A percentile compares a stretch with the other conserved stretches of the same genome.
Evolutionary conservation across 2,888 invertebrate genomes (phyloP).

Genomic region (Clanis bilineata): DNA sequence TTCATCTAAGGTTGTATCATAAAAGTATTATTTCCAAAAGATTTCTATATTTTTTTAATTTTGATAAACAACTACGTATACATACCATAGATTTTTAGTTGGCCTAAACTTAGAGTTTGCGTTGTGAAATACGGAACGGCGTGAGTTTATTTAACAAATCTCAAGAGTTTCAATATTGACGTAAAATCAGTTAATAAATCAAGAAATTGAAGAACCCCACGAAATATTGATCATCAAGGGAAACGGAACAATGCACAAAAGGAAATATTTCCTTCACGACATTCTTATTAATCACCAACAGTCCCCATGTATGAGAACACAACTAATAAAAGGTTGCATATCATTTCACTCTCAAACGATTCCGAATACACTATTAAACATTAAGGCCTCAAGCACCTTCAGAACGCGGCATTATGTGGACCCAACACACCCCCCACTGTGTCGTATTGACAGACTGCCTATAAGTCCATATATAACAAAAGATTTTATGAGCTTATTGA

Average conservation of each 20-base stretch:
- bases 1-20: neutral
- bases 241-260: constrained; percentile 10
- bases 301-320: constrained; percentile 54
- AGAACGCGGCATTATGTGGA: constrained; percentile 49
- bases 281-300: constrained; percentile 10
- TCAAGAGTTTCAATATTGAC: neutral
- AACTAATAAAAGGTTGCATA: constrained; percentile 76
- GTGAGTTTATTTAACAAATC: too few species aligned
- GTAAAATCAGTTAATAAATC: neutral
- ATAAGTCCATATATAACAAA: constrained; percentile 78
- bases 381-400: constrained; percentile 51
- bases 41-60: neutral
- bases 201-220: neutral
- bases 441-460: constrained; percentile 78
- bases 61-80: too few species aligned
- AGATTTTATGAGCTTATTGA: constrained; percentile 70
- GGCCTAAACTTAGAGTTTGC: too few species aligned
- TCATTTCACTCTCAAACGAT: constrained; percentile 75
- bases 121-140: too few species aligned
- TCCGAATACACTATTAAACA: constrained; percentile 55
- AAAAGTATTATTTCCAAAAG: neutral
- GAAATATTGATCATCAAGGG: constrained; percentile 12
- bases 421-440: constrained; percentile 59
- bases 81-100: too few species aligned
- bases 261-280: constrained; percentile 7